Evolutionary conservation across 2,888 invertebrate genomes (phyloP).

Genomic region (Troglohyphantes excavatus): DNA sequence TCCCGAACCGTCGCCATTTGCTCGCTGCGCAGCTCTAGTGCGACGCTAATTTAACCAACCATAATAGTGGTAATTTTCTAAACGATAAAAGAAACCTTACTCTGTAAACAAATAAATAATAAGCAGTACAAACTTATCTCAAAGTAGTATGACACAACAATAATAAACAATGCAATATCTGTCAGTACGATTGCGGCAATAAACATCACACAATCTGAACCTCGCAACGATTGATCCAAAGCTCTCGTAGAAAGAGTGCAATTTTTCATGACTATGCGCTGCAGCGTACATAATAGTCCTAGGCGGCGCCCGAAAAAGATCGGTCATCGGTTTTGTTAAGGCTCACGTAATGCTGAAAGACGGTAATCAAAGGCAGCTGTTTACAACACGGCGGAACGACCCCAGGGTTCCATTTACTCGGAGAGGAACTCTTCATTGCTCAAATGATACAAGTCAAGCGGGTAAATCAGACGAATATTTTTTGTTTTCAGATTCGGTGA

Average conservation of each 20-base stretch:
- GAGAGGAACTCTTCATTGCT: not conserved
- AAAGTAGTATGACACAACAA: too few species aligned
- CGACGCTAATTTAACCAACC: too few species aligned
- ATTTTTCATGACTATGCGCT: slow-evolving; percentile 2
- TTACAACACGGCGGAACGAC: slow-evolving; percentile 39
- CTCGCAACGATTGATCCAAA: not conserved
- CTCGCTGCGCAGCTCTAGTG: too few species aligned
- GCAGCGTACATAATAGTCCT: slow-evolving; percentile 15
- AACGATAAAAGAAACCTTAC: too few species aligned
- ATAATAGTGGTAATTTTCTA: too few species aligned
- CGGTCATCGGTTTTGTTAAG: slow-evolving; percentile 25
- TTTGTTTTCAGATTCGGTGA: not conserved
- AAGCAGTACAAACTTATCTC: too few species aligned
- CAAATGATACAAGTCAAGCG: slow-evolving; percentile 16
- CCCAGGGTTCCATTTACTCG: slow-evolving; percentile 8
- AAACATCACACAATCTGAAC: not conserved
- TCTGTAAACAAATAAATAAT: too few species aligned
- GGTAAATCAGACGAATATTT: not conserved
- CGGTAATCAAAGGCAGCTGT: slow-evolving; percentile 60
- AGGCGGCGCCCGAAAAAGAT: not conserved
- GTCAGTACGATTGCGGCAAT: not conserved
- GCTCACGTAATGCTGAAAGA: slow-evolving; percentile 38
- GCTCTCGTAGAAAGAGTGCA: not conserved
- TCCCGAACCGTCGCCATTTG: too few species aligned
- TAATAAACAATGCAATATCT: not conserved